Evolutionary conservation across 2,888 invertebrate genomes (phyloP).

Genomic region (Rhodophaea formosa): DNA sequence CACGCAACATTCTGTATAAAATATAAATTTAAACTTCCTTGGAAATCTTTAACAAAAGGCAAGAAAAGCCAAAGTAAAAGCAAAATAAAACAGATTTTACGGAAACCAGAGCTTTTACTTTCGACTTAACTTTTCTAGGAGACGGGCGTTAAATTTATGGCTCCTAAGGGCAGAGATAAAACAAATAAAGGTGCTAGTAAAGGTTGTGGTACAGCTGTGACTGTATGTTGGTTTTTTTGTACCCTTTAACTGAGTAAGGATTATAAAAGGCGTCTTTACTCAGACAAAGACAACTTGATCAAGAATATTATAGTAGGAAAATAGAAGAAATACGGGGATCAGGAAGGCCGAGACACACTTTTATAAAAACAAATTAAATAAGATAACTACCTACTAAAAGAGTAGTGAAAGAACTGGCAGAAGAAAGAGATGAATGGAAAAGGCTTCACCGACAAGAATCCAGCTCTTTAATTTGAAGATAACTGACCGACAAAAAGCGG

Average conservation of each 20-base stretch:
- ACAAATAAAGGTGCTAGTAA: constrained; percentile 11
- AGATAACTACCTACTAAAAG: too few relatives aligned
- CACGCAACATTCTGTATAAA: too few relatives aligned
- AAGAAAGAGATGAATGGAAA: too few relatives aligned
- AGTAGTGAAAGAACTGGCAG: too few relatives aligned
- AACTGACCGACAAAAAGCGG: too few relatives aligned
- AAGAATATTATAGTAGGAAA: too few relatives aligned
- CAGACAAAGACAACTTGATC: too few relatives aligned
- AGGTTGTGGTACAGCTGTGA: not conserved
- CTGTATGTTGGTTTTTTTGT: not conserved
- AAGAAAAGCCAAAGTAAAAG: not conserved
- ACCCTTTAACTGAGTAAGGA: not conserved
- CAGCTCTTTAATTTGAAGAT: too few relatives aligned
- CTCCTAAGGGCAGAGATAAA: constrained; percentile 5
- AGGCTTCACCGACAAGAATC: too few relatives aligned
- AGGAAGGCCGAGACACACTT: too few relatives aligned
- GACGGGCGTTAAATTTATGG: constrained; percentile 8
- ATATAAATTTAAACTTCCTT: not conserved
- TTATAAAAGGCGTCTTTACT: not conserved
- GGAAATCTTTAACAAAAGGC: not conserved
- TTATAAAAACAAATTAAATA: too few relatives aligned
- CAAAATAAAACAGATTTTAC: constrained; percentile 2
- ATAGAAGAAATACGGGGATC: too few relatives aligned
- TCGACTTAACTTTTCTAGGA: constrained; percentile 10
- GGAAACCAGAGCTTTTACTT: constrained; percentile 7